phyloP scores from a whole-genome alignment of 2,797 vertebrate species.

The Melanotaenia trifasciata region DNA sequence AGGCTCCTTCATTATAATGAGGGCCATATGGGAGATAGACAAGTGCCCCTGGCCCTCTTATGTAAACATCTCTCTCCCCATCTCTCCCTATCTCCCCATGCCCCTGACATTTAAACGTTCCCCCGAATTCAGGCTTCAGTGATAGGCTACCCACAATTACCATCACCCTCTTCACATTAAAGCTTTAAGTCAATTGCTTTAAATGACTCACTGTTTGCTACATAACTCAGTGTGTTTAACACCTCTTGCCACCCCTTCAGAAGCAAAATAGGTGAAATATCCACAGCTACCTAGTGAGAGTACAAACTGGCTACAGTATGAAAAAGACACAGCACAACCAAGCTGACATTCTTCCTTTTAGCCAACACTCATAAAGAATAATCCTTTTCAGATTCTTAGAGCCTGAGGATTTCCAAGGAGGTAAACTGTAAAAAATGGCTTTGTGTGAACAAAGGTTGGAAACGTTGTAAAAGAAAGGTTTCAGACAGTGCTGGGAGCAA shows the following conservation, averaged over 20 bases:
- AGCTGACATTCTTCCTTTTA: conserved; percentile 39
- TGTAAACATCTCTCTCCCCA: conserved; percentile 75
- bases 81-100: conserved; percentile 49
- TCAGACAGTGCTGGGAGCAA: conserved; percentile 42
- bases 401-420: conserved; percentile 59
- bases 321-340: conserved; percentile 66
- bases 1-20: conserved; percentile 81
- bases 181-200: conserved; percentile 58
- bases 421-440: conserved; percentile 35
- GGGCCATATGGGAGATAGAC: conserved; percentile 72
- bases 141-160: conserved; percentile 67
- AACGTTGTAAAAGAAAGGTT: conserved; percentile 45
- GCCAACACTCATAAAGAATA: conserved; percentile 43
- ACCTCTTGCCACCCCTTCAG: conserved; percentile 43
- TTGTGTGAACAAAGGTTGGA: conserved; percentile 58
- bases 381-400: conserved; percentile 8
- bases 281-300: conserved; percentile 42
- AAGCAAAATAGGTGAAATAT: conserved; percentile 59
- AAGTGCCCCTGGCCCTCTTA: conserved; percentile 71
- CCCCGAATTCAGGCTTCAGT: conserved; percentile 61
- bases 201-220: conserved; percentile 65
- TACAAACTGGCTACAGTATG: conserved; percentile 62
- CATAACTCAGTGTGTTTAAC: conserved; percentile 65
- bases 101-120: conserved; percentile 76
- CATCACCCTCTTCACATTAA: conserved; percentile 51